Evolutionary conservation across 1,140 invertebrate genomes (phyloP).

Genomic region (Musca vetustissima): DNA sequence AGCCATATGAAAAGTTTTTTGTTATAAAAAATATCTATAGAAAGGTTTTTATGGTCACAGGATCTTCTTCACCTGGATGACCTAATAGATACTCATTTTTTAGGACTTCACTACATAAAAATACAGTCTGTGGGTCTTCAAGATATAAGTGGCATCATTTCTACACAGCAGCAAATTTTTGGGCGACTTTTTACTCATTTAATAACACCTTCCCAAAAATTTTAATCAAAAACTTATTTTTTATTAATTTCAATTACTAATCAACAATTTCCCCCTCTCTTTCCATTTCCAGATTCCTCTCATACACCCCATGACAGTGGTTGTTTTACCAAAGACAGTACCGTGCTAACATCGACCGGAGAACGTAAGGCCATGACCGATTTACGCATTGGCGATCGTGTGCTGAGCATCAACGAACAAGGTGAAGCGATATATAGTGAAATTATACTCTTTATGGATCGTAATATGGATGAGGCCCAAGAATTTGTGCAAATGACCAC

Average conservation of each 20-base stretch:
- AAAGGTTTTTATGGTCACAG: too few species aligned
- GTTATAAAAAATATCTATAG: too few species aligned
- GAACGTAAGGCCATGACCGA: constrained; percentile 65
- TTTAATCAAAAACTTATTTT: not conserved
- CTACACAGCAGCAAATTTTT: too few species aligned
- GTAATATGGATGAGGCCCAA: constrained; percentile 66
- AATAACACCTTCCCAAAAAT: not conserved
- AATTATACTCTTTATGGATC: constrained; percentile 88
- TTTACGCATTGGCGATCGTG: constrained; percentile 74
- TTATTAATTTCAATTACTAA: not conserved
- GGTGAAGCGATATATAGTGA: constrained; percentile 77
- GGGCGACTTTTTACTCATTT: not conserved
- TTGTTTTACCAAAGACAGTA: constrained; percentile 74
- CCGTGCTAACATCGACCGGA: constrained; percentile 63
- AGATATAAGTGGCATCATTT: too few species aligned
- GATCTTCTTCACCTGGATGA: too few species aligned
- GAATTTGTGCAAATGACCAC: constrained; percentile 75
- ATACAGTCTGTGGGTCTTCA: too few species aligned
- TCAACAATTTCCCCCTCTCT: constrained; percentile 18
- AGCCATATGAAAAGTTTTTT: too few species aligned
- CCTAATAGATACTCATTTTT: too few species aligned
- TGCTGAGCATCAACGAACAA: constrained; percentile 72
- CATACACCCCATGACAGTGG: constrained; percentile 78
- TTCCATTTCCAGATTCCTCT: constrained; percentile 82
- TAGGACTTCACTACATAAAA: too few species aligned